Evolutionary conservation across 2,113 vertebrate species (phyloP), one percentile per base, ranked within the genome.

Genomic region (Formicarius rufipectus): DNA sequence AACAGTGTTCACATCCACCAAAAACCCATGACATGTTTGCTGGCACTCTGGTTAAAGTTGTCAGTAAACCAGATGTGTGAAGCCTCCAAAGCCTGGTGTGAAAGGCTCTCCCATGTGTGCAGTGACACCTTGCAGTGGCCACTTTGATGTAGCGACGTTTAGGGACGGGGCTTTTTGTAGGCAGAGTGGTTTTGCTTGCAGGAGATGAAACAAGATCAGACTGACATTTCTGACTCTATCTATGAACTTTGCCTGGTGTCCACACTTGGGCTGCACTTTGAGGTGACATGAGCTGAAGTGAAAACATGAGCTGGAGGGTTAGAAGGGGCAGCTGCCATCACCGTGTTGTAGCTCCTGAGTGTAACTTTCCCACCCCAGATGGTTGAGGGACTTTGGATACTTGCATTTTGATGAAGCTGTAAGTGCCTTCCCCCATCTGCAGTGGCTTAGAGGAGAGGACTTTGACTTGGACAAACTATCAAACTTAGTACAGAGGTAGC

Each of bases 221-320:
- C 20, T 78, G 92, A 90, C 84, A 60, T 89, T 89, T 96, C 60
- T 90, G 73, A 49, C 78, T 90, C 44, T 76, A 66, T 87, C 89
- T 89, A 74, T 94, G 93, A 94, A 96, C 87, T 95, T 89, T 85
- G 49, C 81, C 81, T 56, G 7, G 3, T 12, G 56, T 88, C 88
- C 79, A 22, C 31, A 17, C 85, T 92, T 31, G 15, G 22, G 30
- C 39, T 74, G 82, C 9, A 2, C 8, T 0, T 33, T 28, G 83
- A 85, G 82, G 88, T 40, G 45, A 30, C 33, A 64, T 0, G 14
- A 95, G 68, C 83, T 74, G 72, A 93, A 90, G 87, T 82, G 95
- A 93, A 93, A 96, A 93, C 39, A 44, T 4, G 56, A 95, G 67
- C 66, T 10, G 50, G 22, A 74, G 63, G 47, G 20, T 78, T 84